Percentiles rank a stretch among this genome's conserved stretches.
Evolutionary conservation across 1,140 invertebrate species (phyloP).

Genomic region (Leptopilina clavipes): DNA sequence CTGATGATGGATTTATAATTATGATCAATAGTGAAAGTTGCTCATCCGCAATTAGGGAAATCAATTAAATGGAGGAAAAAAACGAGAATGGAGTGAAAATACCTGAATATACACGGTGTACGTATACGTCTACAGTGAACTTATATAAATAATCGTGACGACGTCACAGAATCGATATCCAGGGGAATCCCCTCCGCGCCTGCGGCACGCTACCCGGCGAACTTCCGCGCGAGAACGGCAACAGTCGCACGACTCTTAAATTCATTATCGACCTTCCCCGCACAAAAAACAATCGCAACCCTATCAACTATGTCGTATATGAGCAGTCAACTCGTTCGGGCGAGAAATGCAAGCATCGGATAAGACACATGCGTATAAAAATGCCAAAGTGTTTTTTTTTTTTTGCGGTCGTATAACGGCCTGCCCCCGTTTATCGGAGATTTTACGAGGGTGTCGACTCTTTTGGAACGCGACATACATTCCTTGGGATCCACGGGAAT

Average conservation of each 20-base stretch:
- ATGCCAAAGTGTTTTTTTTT: background rate
- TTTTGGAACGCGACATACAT: constrained; percentile 63
- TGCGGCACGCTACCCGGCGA: constrained; percentile 17
- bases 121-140: background rate
- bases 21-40: background rate
- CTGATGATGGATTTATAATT: background rate
- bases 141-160: constrained; percentile 31
- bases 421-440: constrained; percentile 58
- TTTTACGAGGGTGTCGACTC: constrained; percentile 61
- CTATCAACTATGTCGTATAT: background rate
- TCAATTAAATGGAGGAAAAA: background rate
- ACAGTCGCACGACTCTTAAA: constrained; percentile 42
- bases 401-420: constrained; percentile 20
- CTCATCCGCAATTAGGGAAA: background rate
- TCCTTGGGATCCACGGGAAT: constrained; percentile 54
- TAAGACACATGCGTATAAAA: constrained; percentile 17
- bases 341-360: background rate
- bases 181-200: constrained; percentile 37
- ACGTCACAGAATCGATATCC: constrained; percentile 52
- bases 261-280: constrained; percentile 22
- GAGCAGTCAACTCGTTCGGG: background rate
- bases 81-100: background rate
- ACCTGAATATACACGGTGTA: background rate
- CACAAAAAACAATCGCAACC: constrained; percentile 22
- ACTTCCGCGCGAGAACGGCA: constrained; percentile 38